These are phyloP conservation scores for Belgica antarctica DNA, from an alignment of 2,888 invertebrate species.

Conservation along the genomic window DNA sequence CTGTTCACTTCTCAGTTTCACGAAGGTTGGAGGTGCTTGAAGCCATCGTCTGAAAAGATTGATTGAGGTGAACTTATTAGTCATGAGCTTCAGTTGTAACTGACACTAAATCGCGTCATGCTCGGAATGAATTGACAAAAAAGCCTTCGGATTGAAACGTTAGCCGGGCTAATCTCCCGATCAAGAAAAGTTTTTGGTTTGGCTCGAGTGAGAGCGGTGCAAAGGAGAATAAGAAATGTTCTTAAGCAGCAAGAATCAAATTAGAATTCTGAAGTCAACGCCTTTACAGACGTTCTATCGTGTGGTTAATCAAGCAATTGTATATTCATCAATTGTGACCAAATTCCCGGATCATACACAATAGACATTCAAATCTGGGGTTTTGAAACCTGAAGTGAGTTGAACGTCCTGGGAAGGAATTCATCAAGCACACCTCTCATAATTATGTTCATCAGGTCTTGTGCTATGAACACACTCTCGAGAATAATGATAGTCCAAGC, in stretches of 20 bases:
- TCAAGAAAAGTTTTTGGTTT: background rate
- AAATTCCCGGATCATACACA: background rate
- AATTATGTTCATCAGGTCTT: slow-evolving; percentile 17
- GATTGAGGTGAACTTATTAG: slow-evolving; percentile 1
- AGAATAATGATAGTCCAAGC: background rate
- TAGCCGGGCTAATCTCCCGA: background rate
- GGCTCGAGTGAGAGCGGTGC: background rate
- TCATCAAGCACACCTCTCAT: background rate
- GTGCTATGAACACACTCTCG: background rate
- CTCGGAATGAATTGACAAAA: background rate
- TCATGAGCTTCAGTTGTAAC: too few relatives aligned
- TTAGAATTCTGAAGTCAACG: slow-evolving; percentile 18
- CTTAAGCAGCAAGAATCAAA: background rate
- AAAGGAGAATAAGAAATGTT: too few relatives aligned
- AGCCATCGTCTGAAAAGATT: slow-evolving; percentile 9
- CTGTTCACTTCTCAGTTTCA: background rate
- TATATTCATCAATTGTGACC: slow-evolving; percentile 37
- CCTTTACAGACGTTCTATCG: slow-evolving; percentile 12
- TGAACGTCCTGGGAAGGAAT: slow-evolving; percentile 1
- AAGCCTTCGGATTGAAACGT: background rate
- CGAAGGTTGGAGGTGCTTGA: too few relatives aligned
- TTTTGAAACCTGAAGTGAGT: background rate
- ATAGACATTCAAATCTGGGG: background rate
- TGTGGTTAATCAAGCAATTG: slow-evolving; percentile 37
- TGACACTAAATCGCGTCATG: background rate